phyloP scores from a whole-genome alignment of 2,888 invertebrate genomes.

The Microchrysa polita region DNA sequence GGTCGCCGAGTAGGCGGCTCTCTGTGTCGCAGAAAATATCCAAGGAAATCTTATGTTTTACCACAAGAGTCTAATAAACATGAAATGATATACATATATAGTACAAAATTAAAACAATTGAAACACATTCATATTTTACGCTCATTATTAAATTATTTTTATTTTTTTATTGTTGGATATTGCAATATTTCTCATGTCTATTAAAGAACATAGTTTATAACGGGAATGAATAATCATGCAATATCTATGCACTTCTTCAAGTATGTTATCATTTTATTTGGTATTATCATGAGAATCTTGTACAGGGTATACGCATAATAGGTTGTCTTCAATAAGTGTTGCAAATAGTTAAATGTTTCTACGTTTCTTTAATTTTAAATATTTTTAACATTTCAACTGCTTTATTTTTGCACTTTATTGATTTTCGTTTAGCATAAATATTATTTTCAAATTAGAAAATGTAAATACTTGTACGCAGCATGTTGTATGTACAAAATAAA shows the following conservation, averaged over 20 bases:
- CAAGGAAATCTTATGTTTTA: too few relatives aligned
- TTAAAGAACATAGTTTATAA: not conserved
- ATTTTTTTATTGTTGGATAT: constrained; percentile 41
- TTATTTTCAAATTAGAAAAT: constrained; percentile 15
- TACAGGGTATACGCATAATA: not conserved
- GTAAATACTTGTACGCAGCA: not conserved
- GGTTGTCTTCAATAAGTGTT: not conserved
- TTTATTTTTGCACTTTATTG: constrained; percentile 10
- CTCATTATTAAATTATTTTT: constrained; percentile 53
- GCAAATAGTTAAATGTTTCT: constrained; percentile 15
- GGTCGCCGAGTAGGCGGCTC: too few relatives aligned
- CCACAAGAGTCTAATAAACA: too few relatives aligned
- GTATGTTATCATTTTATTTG: not conserved
- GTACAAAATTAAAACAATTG: constrained; percentile 49
- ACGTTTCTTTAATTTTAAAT: not conserved
- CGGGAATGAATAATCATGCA: not conserved
- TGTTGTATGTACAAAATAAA: constrained; percentile 24
- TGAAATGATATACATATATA: too few relatives aligned
- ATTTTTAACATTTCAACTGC: constrained; percentile 9
- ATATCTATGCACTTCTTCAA: not conserved
- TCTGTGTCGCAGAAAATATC: too few relatives aligned
- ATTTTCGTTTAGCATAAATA: not conserved
- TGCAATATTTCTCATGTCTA: constrained; percentile 20
- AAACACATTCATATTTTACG: constrained; percentile 48
- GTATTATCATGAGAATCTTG: not conserved